phyloP scores from a whole-genome alignment of 1,140 invertebrate genomes.

The Ceratina australensis region DNA sequence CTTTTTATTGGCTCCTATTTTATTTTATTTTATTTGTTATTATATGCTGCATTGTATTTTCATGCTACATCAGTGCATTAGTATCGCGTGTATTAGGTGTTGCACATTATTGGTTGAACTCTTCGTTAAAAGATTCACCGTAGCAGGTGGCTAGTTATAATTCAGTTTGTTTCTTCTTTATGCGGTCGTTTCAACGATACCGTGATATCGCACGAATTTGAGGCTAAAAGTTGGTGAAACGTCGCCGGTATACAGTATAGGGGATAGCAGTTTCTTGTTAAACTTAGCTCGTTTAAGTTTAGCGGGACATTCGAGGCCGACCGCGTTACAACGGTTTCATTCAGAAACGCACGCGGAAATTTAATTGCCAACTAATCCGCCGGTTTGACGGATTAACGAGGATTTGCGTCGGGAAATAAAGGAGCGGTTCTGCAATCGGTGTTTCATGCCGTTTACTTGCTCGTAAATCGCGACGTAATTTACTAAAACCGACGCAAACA shows the following conservation, averaged over 20 bases:
- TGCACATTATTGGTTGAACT: too few species aligned
- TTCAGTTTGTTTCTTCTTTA: too few species aligned
- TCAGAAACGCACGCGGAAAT: conserved; percentile 18
- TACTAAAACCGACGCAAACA: neutral
- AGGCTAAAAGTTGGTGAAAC: conserved; percentile 4
- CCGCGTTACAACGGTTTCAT: conserved; percentile 21
- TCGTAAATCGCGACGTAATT: neutral
- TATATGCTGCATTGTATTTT: too few species aligned
- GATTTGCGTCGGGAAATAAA: conserved; percentile 23
- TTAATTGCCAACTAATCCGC: conserved; percentile 41
- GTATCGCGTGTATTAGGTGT: too few species aligned
- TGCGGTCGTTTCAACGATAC: neutral
- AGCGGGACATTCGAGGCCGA: neutral
- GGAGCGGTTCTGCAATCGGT: neutral
- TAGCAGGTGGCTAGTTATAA: too few species aligned
- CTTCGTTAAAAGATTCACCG: too few species aligned
- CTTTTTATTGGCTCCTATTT: too few species aligned
- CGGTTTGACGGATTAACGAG: conserved; percentile 42
- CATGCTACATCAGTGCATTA: too few species aligned
- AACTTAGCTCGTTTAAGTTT: conserved; percentile 41
- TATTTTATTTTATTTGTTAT: too few species aligned
- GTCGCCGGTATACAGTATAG: neutral
- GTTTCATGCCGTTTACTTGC: neutral
- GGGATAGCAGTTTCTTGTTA: neutral
- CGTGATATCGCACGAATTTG: conserved; percentile 14